phyloP scores from a whole-genome alignment of 2,113 vertebrate species.

The Trinectes maculatus region DNA sequence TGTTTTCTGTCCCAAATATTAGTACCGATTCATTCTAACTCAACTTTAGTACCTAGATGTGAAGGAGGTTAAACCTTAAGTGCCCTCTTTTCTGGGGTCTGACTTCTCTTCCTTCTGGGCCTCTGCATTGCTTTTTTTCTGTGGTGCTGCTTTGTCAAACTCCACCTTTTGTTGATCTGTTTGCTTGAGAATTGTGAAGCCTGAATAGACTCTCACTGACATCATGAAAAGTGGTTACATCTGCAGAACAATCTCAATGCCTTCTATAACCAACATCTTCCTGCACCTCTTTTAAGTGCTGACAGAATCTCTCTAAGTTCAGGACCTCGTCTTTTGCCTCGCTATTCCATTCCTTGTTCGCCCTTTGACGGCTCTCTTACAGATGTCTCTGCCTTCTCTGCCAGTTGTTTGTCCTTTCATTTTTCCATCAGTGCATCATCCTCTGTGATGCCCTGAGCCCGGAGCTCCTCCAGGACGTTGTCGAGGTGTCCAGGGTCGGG shows the following conservation, averaged over 20 bases:
- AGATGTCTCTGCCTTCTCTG: neutral
- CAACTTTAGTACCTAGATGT: constrained; percentile 50
- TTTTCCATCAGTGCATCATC: constrained; percentile 77
- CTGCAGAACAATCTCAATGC: constrained; percentile 22
- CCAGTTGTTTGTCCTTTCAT: constrained; percentile 31
- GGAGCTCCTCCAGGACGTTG: constrained; percentile 88
- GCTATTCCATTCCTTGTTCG: neutral
- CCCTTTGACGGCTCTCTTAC: neutral
- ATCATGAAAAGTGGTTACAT: constrained; percentile 27
- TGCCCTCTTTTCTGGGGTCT: neutral
- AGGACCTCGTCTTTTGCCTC: neutral
- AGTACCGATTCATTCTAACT: constrained; percentile 47
- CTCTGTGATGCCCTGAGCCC: constrained; percentile 93
- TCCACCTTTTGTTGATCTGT: neutral
- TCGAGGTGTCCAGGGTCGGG: constrained; percentile 87
- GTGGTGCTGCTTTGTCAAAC: constrained; percentile 25
- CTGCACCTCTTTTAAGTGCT: constrained; percentile 47
- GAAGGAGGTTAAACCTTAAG: constrained; percentile 4
- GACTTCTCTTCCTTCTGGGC: neutral
- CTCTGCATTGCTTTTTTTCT: neutral
- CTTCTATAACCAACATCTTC: constrained; percentile 4
- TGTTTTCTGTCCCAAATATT: constrained; percentile 40
- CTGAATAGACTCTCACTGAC: neutral
- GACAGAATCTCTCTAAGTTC: constrained; percentile 22
- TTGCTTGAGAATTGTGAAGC: constrained; percentile 3